These are phyloP conservation scores for Sphaerodactylus townsendi DNA, from an alignment of 2,113 vertebrate genomes.

Conservation along the genomic window DNA sequence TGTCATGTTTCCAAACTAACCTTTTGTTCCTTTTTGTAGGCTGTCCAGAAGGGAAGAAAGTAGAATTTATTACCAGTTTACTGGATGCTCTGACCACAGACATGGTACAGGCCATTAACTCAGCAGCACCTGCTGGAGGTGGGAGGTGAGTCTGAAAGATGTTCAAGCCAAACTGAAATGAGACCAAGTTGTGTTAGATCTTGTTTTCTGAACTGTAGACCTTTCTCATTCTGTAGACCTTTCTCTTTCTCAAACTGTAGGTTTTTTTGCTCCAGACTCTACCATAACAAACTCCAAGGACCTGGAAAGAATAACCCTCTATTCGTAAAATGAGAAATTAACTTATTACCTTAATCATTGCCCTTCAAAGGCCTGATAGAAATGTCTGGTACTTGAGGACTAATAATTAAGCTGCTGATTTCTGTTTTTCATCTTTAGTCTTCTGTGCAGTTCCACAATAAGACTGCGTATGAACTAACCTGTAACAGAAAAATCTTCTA, in stretches of 20 bases:
- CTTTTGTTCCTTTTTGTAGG: conserved; percentile 74
- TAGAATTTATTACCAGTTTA: conserved; percentile 96
- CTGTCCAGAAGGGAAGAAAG: conserved; percentile 95
- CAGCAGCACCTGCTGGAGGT: conserved; percentile 90
- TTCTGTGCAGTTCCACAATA: too few relatives aligned
- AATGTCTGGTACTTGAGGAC: neutral
- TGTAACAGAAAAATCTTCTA: neutral
- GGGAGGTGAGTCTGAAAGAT: conserved; percentile 88
- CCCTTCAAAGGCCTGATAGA: neutral
- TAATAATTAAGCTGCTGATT: neutral
- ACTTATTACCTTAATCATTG: neutral
- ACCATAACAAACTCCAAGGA: conserved; percentile 31
- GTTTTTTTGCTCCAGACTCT: conserved; percentile 7
- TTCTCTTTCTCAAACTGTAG: too few relatives aligned
- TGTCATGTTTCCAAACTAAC: conserved; percentile 32
- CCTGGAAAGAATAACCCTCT: conserved; percentile 53
- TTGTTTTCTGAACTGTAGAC: neutral
- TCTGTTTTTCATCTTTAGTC: neutral
- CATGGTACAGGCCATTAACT: conserved; percentile 99
- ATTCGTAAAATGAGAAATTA: conserved; percentile 63
- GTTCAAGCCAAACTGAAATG: neutral
- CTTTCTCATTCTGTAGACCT: neutral
- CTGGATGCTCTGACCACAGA: conserved; percentile 97
- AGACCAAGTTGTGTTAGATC: neutral
- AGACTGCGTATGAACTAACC: too few relatives aligned